These are phyloP conservation scores for Brachyrhaphis roseni DNA, from an alignment of 2,797 vertebrate genomes.

Conservation along the genomic window DNA sequence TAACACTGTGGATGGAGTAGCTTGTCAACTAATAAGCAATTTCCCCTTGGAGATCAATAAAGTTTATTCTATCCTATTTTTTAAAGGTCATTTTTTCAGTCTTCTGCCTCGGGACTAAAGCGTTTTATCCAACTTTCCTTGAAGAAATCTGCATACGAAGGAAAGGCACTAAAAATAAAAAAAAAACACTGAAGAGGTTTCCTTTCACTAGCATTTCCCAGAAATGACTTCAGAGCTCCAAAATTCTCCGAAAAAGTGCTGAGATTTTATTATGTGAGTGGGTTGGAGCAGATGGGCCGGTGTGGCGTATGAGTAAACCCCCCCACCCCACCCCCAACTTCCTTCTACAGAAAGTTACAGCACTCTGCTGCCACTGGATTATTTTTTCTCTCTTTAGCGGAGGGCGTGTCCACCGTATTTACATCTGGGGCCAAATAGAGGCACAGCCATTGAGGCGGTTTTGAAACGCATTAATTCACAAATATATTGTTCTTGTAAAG, in stretches of 20 bases:
- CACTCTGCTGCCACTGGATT: conserved; percentile 24
- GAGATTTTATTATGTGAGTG: conserved; percentile 61
- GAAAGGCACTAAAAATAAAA: conserved; percentile 17
- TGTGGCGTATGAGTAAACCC: conserved; percentile 22
- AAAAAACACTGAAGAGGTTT: conserved; percentile 14
- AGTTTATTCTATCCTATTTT: too few species aligned
- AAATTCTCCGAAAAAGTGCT: conserved; percentile 57
- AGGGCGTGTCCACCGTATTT: conserved; percentile 12
- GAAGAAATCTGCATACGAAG: conserved; percentile 18
- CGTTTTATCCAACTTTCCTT: neutral
- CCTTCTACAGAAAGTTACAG: conserved; percentile 31
- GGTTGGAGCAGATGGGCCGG: conserved; percentile 58
- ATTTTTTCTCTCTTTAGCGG: conserved; percentile 1
- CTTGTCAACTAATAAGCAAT: too few species aligned
- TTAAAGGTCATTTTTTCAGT: neutral
- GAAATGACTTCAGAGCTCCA: conserved; percentile 58
- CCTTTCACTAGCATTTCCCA: conserved; percentile 44
- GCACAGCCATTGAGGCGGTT: neutral
- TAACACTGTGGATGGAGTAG: too few species aligned
- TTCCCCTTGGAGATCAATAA: too few species aligned
- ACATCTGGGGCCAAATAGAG: conserved; percentile 14
- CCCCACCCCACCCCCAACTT: neutral
- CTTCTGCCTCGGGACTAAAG: neutral
- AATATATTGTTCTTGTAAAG: neutral
- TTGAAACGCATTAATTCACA: neutral